These are phyloP conservation scores for Gryllus bimaculatus DNA, from an alignment of 1,140 invertebrate genomes.

Conservation along the genomic window DNA sequence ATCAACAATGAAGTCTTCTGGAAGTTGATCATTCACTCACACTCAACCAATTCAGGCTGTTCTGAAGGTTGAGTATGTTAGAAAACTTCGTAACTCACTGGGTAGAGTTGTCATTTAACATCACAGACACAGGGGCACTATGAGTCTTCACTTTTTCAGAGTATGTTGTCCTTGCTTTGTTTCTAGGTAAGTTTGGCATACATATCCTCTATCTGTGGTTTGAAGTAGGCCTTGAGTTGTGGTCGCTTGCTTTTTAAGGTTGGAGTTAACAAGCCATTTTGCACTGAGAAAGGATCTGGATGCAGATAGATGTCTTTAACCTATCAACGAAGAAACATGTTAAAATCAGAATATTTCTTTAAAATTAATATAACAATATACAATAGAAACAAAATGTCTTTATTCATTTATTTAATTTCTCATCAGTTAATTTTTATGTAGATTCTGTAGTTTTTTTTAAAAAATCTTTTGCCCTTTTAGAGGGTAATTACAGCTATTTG, in stretches of 20 bases:
- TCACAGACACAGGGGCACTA: not conserved
- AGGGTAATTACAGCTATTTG: no score
- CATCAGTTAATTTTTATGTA: no score
- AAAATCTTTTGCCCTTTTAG: no score
- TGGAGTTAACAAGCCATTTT: slow-evolving; percentile 93
- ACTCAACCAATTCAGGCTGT: not conserved
- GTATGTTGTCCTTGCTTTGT: not conserved
- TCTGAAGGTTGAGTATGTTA: not conserved
- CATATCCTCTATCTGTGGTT: slow-evolving; percentile 83
- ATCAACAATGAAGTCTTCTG: not conserved
- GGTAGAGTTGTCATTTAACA: not conserved
- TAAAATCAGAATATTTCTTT: not conserved
- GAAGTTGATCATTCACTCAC: not conserved
- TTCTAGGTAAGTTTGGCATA: slow-evolving; percentile 51
- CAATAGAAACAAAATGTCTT: not conserved
- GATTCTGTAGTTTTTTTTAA: no score
- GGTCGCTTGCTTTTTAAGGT: slow-evolving; percentile 92
- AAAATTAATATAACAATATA: not conserved
- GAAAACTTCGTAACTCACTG: not conserved
- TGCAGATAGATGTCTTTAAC: slow-evolving; percentile 91
- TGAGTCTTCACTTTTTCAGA: not conserved
- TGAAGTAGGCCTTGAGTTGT: slow-evolving; percentile 81
- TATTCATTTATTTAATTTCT: no score
- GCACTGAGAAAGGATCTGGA: slow-evolving; percentile 88
- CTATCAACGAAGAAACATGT: slow-evolving; percentile 40